These are phyloP conservation scores for Copidosoma aretas DNA, from an alignment of 2,888 invertebrate genomes.

Conservation along the genomic window DNA sequence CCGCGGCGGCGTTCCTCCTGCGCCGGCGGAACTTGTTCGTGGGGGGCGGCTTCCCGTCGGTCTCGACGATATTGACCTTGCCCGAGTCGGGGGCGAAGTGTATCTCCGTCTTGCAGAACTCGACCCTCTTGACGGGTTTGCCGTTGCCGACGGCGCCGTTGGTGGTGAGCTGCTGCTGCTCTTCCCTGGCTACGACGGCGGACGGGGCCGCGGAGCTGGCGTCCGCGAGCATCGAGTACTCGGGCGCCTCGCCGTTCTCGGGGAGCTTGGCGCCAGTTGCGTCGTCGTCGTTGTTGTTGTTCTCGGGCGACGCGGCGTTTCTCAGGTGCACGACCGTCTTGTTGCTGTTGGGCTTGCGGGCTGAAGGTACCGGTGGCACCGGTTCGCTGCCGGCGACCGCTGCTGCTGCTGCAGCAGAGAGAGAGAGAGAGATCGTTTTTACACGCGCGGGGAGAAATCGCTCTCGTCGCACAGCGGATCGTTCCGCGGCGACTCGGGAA, in stretches of 20 bases:
- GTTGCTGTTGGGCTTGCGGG: slow-evolving; percentile 36
- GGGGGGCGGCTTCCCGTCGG: slow-evolving; percentile 86
- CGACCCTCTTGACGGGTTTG: slow-evolving; percentile 74
- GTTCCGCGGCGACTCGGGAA: no score
- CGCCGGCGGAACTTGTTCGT: slow-evolving; percentile 79
- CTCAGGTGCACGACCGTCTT: slow-evolving; percentile 44
- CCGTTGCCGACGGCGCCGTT: not conserved
- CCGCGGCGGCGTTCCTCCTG: slow-evolving; percentile 59
- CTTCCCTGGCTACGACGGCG: not conserved
- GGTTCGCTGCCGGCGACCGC: no score
- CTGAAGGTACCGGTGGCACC: not conserved
- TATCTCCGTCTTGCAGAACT: slow-evolving; percentile 87
- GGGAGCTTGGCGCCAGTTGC: slow-evolving; percentile 26
- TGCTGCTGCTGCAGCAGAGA: no score
- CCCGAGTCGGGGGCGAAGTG: slow-evolving; percentile 88
- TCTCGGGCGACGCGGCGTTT: slow-evolving; percentile 31
- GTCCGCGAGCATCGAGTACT: slow-evolving; percentile 3
- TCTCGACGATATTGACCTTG: slow-evolving; percentile 84
- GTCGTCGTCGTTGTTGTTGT: slow-evolving; percentile 22
- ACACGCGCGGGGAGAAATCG: no score
- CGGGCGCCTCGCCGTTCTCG: slow-evolving; percentile 14
- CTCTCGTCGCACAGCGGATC: no score
- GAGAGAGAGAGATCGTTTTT: no score
- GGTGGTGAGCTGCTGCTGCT: no score
- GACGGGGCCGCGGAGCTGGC: not conserved